Base-by-base conservation (phyloP, 2,888 invertebrate genomes). In the Aplocera efformata region DNA sequence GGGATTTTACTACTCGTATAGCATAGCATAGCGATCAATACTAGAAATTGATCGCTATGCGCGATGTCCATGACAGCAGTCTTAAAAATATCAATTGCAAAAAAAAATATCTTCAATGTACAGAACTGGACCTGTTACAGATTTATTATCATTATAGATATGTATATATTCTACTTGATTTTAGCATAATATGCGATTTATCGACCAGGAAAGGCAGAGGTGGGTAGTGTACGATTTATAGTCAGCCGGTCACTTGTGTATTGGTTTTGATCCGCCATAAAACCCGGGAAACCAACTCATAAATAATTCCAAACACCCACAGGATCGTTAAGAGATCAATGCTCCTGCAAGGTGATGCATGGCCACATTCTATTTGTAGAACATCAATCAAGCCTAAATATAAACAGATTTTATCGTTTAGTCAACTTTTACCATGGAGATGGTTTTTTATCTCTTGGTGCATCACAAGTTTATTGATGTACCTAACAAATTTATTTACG, bases 311-410 rank as follows among this genome's bases (percentile, higher is more conserved):
- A 53, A 56, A 51, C 10, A n/a, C 23, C 33, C 42, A 41, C 43
- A 42, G 48, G 40, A 46, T 50, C 56, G 50, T 63, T 48, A 60
- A 64, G 52, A 60, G 53, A 60, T 61, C 56, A 59, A 58, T 55
- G 58, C 46, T 48, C 56, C 41, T 47, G 30, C 33, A 17, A 48
- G 23, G 51, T 47, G 48, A 49, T 50, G 57, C 47, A 50, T 39
- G 47, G 36, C 30, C 34, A 48, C 50, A 51, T 51, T 60, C 63
- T 67, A 65, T 67, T 64, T 51, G 60, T 65, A 59, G 61, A 60
- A 56, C 63, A 63, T 68, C 64, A 71, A 68, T 68, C 66, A 60
- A 46, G 42, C 52, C 50, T 38, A 63, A 63, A 64, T 64, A 60
- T 56, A 58, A 56, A 51, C 32, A 25, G 50, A 50, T 58, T n/a